Base-by-base conservation (phyloP, 1,140 invertebrate genomes). In the Parasteatoda tepidariorum region DNA sequence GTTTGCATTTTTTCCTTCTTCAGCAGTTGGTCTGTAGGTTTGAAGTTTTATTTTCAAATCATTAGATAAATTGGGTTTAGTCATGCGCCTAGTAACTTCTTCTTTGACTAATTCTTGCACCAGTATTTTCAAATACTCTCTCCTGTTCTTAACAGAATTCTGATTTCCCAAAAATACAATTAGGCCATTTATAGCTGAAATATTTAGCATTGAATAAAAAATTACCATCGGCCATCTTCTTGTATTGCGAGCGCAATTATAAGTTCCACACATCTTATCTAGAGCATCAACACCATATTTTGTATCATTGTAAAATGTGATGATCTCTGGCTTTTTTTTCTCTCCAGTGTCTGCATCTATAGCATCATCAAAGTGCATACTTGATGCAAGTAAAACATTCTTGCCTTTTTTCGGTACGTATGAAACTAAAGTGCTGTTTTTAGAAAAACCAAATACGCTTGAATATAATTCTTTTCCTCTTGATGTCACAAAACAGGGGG, bases 261-360 rank as follows among this genome's bases (percentile, higher is more conserved):
- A 88, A n/a, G 83, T 85, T 15, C 86, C 85, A 78, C 86, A 88
- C 87, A 91, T 87, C 84, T 90, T 85, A 76, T 91, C 88, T n/a
- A 90, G 73, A 9, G 85, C 87, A 84, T 91, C 90, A 4, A 90
- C 89, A 41, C 88, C 90, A 41, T 88, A 87, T 87, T 91, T 91
- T 2, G 88, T 89, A 48, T 73, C 75, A 85, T 89, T 90, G 85
- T 91, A 91, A 64, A 86, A 87, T 13, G 83, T 55, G 67, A 90
- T 87, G 31, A 91, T 89, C 28, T 89, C 86, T 48, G 89, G 88
- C 85, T 89, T 90, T 34, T 85, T 67, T 62, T 15, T n/a, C n/a
- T 61, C n/a, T 31, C 85, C 66, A 74, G 41, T 66, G 13, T 62
- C 41, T 78, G 24, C 48, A 18, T 81, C 78, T 18, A 86, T 73